Evolutionary conservation across 2,113 vertebrate species (phyloP), one percentile per base, ranked within the genome.

Genomic region (Zapornia atra): DNA sequence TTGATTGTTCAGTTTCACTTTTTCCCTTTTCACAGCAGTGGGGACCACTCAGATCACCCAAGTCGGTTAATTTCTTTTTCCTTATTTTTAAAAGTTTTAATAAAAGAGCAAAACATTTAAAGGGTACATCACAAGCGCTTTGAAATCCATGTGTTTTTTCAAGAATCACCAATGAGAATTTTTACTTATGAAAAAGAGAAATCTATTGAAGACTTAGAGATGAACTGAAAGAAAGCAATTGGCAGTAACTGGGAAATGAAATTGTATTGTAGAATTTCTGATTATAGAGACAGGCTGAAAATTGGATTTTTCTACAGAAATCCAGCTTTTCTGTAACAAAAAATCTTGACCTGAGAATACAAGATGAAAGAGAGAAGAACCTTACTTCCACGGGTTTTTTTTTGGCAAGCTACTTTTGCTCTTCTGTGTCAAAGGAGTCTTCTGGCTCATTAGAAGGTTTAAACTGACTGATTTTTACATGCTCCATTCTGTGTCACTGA

Each of bases 231-330:
- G 9, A 33, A 71, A 88, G 75, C 19, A 72, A 11, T 8, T 34
- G 25, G 12, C 28, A 80, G 16, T 56, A 70, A 54, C 0, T 54
- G 15, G 5, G 46, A 83, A 90, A 94, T 63, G 19, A 46, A 59
- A 66, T 25, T 75, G 31, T 22, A 18, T 60, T 85, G 25, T 73
- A 36, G 34, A 86, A 50, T 29, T 56, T 73, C 54, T 70, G 54
- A 73, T 82, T 63, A 87, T 13, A 50, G 21, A 89, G n/a, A 51
- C 11, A 31, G 36, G 31, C 12, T 73, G 82, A 82, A 77, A 92
- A 92, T 54, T 91, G 36, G n/a, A 46, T 89, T 85, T 97, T 93
- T 86, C 31, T 82, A 40, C 22, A 76, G 73, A 84, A 88, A 77
- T 66, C 4, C 10, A 48, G 14, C 22, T 82, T 24, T 92, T 72